Evolutionary conservation across 2,113 vertebrate species (phyloP).

Genomic region (Marcusenius ussheri): DNA sequence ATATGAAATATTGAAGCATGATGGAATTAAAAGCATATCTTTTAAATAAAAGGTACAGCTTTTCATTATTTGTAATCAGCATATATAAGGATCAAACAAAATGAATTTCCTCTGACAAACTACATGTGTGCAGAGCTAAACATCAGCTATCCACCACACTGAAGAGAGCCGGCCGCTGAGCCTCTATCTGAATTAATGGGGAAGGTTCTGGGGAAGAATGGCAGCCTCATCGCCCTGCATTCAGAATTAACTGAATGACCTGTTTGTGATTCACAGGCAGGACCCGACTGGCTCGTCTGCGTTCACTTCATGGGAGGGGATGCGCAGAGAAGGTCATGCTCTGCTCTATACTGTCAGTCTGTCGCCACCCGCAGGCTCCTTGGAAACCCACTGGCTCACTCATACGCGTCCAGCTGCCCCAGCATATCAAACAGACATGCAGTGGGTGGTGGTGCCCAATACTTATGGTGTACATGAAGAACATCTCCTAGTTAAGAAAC

Average conservation of each 20-base stretch:
- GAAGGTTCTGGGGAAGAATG: neutral
- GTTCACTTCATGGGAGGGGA: neutral
- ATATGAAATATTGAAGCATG: neutral
- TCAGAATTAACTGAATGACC: neutral
- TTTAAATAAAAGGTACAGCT: neutral
- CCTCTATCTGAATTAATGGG: neutral
- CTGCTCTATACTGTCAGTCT: neutral
- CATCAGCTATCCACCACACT: neutral
- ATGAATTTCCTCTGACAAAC: neutral
- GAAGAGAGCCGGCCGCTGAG: neutral
- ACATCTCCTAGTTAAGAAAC: neutral
- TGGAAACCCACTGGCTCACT: neutral
- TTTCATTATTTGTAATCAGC: neutral
- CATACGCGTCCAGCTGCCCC: neutral
- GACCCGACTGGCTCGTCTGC: neutral
- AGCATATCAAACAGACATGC: neutral
- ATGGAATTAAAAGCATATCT: neutral
- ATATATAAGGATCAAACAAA: neutral
- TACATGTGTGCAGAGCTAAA: neutral
- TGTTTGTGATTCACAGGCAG: neutral
- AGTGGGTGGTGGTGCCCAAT: neutral
- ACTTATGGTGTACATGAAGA: neutral
- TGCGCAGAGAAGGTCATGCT: neutral
- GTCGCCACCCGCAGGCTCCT: neutral
- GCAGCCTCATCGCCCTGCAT: neutral